These are phyloP conservation scores for Seladonia tumulorum DNA, from an alignment of 2,888 invertebrate genomes.

Conservation along the genomic window DNA sequence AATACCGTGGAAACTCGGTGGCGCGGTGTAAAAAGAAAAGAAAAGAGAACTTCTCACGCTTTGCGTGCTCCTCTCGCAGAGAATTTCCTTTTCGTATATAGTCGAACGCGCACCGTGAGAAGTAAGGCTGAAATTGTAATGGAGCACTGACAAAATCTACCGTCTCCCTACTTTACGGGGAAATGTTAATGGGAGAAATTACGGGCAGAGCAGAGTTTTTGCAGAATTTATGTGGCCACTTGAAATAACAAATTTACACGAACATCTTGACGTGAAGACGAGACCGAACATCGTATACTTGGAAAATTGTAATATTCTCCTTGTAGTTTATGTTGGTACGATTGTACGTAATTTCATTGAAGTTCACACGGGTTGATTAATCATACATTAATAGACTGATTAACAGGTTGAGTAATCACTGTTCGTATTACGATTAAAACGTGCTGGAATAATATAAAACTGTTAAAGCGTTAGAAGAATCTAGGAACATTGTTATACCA, in stretches of 20 bases:
- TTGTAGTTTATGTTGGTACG: too few species aligned
- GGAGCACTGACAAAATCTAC: conserved; percentile 51
- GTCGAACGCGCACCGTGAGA: conserved; percentile 54
- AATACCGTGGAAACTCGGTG: conserved; percentile 42
- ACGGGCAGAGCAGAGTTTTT: background rate
- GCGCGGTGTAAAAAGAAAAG: conserved; percentile 39
- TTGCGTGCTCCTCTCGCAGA: conserved; percentile 26
- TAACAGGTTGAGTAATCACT: too few species aligned
- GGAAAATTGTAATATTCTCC: too few species aligned
- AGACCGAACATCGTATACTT: background rate
- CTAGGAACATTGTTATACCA: too few species aligned
- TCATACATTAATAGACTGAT: too few species aligned
- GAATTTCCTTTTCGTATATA: conserved; percentile 55
- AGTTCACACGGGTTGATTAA: too few species aligned
- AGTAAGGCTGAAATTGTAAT: conserved; percentile 51
- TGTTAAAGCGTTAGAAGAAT: too few species aligned
- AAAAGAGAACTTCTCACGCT: conserved; percentile 52
- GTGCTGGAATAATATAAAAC: too few species aligned
- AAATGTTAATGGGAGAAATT: conserved; percentile 58
- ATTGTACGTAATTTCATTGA: too few species aligned
- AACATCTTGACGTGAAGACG: background rate
- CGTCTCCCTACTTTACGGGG: conserved; percentile 22
- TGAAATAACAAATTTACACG: background rate
- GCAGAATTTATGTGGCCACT: background rate
- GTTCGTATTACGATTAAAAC: too few species aligned